Evolutionary conservation across 2,888 invertebrate species (phyloP).

Genomic region (Amphimallon solstitiale): DNA sequence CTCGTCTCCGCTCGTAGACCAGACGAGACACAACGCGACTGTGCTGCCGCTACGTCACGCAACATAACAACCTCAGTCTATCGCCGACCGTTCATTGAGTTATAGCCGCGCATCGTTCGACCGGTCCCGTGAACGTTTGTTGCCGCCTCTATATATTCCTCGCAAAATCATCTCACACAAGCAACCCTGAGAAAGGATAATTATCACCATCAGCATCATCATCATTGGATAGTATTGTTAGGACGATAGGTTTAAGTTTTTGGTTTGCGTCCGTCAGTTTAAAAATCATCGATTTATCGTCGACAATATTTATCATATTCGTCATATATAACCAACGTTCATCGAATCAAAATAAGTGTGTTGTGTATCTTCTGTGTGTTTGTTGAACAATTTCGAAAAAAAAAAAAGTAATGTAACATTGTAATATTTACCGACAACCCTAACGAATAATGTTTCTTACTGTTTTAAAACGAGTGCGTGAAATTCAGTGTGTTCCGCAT

Average conservation of each 20-base stretch:
- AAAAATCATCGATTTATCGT: too few relatives aligned
- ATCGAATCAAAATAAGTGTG: too few relatives aligned
- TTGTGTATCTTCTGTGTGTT: too few relatives aligned
- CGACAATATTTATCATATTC: too few relatives aligned
- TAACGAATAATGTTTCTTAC: too few relatives aligned
- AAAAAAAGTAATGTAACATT: too few relatives aligned
- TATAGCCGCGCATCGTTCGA: slow-evolving; percentile 25
- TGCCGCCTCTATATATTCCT: slow-evolving; percentile 10
- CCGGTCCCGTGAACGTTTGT: slow-evolving; percentile 8
- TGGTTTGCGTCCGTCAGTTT: too few relatives aligned
- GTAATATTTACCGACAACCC: too few relatives aligned
- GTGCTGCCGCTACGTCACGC: slow-evolving; percentile 40
- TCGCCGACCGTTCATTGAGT: slow-evolving; percentile 37
- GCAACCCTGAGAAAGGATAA: background rate
- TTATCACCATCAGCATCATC: background rate
- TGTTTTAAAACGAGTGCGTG: too few relatives aligned
- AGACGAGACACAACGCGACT: slow-evolving; percentile 10
- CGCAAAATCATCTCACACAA: slow-evolving; percentile 5
- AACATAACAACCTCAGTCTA: slow-evolving; percentile 45
- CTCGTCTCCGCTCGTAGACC: background rate
- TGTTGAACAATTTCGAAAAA: too few relatives aligned
- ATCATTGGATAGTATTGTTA: background rate
- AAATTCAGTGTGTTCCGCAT: too few relatives aligned
- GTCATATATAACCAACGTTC: too few relatives aligned
- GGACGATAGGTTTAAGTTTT: background rate